Evolutionary conservation across 2,888 invertebrate genomes (phyloP).

Genomic region (Clepsis dumicolana): DNA sequence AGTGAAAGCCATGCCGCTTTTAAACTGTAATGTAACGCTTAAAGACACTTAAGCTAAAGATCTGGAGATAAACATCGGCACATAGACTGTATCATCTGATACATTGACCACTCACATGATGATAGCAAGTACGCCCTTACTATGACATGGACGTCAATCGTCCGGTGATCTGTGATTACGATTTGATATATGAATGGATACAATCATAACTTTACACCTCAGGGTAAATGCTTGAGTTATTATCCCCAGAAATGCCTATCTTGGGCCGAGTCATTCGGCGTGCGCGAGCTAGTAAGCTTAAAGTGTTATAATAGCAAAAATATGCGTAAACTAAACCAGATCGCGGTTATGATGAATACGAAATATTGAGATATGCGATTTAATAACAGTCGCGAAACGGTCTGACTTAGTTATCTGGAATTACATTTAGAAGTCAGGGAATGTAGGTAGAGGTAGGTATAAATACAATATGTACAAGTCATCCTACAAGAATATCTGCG

Average conservation of each 20-base stretch:
- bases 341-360: constrained; percentile 23
- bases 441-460: no score
- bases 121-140: constrained; percentile 24
- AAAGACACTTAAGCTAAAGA: constrained; percentile 69
- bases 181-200: constrained; percentile 38
- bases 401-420: background rate
- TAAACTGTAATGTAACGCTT: constrained; percentile 73
- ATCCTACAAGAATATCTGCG: constrained; percentile 2
- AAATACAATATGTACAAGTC: constrained; percentile 19
- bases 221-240: constrained; percentile 36
- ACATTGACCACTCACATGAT: constrained; percentile 27
- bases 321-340: constrained; percentile 13
- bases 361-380: constrained; percentile 18
- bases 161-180: constrained; percentile 33
- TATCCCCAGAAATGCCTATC: constrained; percentile 23
- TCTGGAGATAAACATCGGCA: constrained; percentile 56
- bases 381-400: background rate
- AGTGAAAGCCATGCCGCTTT: constrained; percentile 76
- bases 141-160: constrained; percentile 39
- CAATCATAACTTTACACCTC: constrained; percentile 41
- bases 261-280: constrained; percentile 19
- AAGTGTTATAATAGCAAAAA: constrained; percentile 31
- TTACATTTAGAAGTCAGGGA: background rate
- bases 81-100: constrained; percentile 49
- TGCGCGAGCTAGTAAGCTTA: constrained; percentile 17